These are phyloP conservation scores for Turnix velox DNA, from an alignment of 2,113 vertebrate species.

Conservation along the genomic window DNA sequence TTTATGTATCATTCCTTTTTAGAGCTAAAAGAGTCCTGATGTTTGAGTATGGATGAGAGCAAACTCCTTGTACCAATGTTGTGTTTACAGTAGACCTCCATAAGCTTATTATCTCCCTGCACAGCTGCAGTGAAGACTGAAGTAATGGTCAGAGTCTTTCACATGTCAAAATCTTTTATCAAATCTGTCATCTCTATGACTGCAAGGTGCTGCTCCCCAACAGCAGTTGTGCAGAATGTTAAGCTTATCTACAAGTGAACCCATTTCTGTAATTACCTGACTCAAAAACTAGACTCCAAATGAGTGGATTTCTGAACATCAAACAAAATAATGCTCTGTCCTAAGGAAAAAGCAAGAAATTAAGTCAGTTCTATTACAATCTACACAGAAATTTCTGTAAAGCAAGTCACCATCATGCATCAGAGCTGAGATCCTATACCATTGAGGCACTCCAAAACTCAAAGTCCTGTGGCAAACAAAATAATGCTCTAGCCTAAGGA, in stretches of 20 bases:
- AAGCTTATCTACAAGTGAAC: not conserved
- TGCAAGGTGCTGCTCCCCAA: not conserved
- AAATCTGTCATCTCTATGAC: not conserved
- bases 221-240: not conserved
- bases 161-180: not conserved
- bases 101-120: not conserved
- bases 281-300: not conserved
- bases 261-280: not conserved
- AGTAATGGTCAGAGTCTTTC: not conserved
- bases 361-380: too few relatives aligned
- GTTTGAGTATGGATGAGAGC: not conserved
- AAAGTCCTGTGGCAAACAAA: too few relatives aligned
- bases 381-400: too few relatives aligned
- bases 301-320: not conserved
- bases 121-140: not conserved
- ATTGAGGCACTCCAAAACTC: too few relatives aligned
- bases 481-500: not conserved
- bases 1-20: not conserved
- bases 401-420: too few relatives aligned
- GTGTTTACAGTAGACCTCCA: not conserved
- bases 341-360: not conserved
- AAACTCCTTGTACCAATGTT: not conserved
- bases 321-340: not conserved
- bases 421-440: too few relatives aligned
- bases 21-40: not conserved